Conservation (phyloP, 64 coral and sea anemone species). For the Montipora sp. region DNA sequence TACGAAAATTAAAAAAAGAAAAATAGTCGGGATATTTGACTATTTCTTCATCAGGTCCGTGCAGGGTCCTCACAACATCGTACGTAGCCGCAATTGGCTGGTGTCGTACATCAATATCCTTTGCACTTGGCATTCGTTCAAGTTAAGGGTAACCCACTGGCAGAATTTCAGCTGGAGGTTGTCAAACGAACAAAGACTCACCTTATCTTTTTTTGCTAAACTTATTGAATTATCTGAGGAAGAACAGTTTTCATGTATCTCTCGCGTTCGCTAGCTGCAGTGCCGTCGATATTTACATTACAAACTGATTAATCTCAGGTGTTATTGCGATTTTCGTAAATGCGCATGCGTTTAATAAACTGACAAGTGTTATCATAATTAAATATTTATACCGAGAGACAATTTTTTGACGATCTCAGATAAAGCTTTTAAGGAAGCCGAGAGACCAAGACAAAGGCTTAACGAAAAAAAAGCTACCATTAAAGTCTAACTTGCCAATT, state of each 20-base stretch:
- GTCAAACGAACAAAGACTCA: background rate
- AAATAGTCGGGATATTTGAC: too few species aligned
- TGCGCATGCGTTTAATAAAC: slow-evolving; percentile 7
- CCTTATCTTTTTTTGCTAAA: background rate
- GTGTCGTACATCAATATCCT: background rate
- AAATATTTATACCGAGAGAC: slow-evolving; percentile 19
- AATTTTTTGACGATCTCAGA: background rate
- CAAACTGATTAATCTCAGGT: slow-evolving; percentile 3
- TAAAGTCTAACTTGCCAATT: background rate
- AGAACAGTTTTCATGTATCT: background rate
- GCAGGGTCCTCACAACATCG: too few species aligned
- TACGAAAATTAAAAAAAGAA: too few species aligned
- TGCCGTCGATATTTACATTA: background rate
- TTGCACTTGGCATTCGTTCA: background rate
- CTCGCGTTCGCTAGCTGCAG: background rate
- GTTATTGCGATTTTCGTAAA: background rate
- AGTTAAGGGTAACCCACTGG: background rate
- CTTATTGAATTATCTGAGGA: background rate
- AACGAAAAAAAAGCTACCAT: background rate
- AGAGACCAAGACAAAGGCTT: background rate
- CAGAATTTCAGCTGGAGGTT: background rate
- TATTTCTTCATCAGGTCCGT: too few species aligned
- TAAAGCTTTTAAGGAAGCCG: background rate
- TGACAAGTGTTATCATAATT: background rate
- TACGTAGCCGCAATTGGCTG: too few species aligned